These are phyloP conservation scores for Phlogophora meticulosa DNA, from an alignment of 2,888 invertebrate genomes.

Conservation along the genomic window DNA sequence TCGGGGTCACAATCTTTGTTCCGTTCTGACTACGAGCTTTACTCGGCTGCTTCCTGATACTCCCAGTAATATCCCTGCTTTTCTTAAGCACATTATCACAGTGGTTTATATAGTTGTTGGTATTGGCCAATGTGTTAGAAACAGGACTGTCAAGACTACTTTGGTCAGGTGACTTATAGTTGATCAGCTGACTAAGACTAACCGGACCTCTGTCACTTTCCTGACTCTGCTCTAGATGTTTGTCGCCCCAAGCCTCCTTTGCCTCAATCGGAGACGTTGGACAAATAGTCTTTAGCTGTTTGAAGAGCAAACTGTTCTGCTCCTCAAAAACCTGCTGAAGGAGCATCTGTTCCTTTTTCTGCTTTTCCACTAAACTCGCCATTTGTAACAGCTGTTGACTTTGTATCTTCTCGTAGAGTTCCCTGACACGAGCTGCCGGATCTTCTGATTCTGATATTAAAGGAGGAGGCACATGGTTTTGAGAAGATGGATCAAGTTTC, in stretches of 20 bases:
- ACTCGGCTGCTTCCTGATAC: conserved; percentile 75
- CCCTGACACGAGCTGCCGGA: conserved; percentile 82
- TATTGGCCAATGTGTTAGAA: conserved; percentile 78
- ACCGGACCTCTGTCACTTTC: conserved; percentile 80
- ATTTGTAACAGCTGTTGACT: conserved; percentile 93
- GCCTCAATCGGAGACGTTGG: conserved; percentile 81
- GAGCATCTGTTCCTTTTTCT: conserved; percentile 92
- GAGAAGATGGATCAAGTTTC: conserved; percentile 30
- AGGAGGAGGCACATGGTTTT: conserved; percentile 44
- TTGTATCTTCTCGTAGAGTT: conserved; percentile 90
- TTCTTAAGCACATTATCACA: conserved; percentile 82
- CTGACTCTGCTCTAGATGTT: conserved; percentile 57
- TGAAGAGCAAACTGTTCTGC: conserved; percentile 92
- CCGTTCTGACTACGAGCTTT: conserved; percentile 61
- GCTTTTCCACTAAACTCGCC: conserved; percentile 91
- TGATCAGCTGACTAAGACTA: conserved; percentile 85
- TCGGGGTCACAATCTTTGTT: conserved; percentile 61
- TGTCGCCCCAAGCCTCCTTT: conserved; percentile 84
- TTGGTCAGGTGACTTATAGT: conserved; percentile 73
- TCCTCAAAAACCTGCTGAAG: conserved; percentile 93
- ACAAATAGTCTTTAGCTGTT: conserved; percentile 85
- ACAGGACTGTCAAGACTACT: conserved; percentile 71
- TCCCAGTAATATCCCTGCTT: conserved; percentile 81
- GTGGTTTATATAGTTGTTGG: conserved; percentile 80
- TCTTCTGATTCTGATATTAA: conserved; percentile 77